phyloP scores from a whole-genome alignment of 2,113 vertebrate species.

The Ibidorhyncha struthersii region DNA sequence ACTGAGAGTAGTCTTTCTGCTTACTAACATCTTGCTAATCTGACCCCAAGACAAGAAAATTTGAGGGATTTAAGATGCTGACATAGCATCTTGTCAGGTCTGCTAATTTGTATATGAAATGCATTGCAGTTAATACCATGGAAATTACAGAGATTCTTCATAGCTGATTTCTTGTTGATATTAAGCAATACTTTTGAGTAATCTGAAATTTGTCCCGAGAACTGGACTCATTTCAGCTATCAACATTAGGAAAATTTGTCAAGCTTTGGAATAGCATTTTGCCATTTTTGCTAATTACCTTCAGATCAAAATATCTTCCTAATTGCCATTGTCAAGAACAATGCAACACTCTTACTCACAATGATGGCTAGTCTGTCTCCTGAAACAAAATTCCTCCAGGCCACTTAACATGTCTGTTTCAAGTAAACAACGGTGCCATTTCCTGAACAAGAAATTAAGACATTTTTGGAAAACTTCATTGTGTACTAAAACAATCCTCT shows the following conservation, averaged over 20 bases:
- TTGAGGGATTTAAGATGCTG: background rate
- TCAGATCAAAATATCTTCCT: background rate
- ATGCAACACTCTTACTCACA: background rate
- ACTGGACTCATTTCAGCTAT: background rate
- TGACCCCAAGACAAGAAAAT: background rate
- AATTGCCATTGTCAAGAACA: background rate
- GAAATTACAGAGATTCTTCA: background rate
- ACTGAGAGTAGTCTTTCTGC: background rate
- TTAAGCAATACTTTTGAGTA: slow-evolving; percentile 8
- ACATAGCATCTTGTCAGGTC: background rate
- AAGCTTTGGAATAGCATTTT: background rate
- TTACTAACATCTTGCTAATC: background rate
- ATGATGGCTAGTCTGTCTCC: background rate
- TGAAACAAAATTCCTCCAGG: background rate
- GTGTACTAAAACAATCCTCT: slow-evolving; percentile 9
- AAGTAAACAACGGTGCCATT: slow-evolving; percentile 31
- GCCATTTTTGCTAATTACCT: background rate
- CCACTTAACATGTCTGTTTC: background rate
- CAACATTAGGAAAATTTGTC: background rate
- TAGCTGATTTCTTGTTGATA: background rate
- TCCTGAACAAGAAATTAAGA: slow-evolving; percentile 17
- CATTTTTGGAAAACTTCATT: background rate
- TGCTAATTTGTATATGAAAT: background rate
- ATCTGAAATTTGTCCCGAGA: background rate
- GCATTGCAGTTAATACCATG: background rate